Conservation (phyloP, 2,797 vertebrate genomes). For the Pseudomugil gertrudae region DNA sequence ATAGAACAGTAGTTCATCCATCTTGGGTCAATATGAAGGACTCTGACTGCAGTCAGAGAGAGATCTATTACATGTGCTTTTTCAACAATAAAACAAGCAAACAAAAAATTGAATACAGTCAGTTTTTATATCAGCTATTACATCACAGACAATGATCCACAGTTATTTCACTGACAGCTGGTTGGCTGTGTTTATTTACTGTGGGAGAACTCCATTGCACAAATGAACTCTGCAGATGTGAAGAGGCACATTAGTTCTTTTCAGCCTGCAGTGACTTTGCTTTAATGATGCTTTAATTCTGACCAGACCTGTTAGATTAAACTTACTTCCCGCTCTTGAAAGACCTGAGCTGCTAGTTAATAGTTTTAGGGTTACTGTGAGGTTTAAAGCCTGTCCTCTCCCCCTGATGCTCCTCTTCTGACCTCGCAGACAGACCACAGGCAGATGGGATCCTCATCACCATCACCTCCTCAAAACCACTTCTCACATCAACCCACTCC, state of each 20-base stretch:
- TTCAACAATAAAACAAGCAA: not conserved
- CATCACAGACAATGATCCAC: not conserved
- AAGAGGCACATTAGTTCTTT: conserved; percentile 14
- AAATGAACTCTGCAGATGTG: conserved; percentile 8
- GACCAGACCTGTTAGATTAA: conserved; percentile 51
- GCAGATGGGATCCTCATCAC: conserved; percentile 85
- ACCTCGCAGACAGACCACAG: conserved; percentile 64
- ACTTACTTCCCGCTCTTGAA: conserved; percentile 40
- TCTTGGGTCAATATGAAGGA: not conserved
- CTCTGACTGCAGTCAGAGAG: not conserved
- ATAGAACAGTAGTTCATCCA: not conserved
- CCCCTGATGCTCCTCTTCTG: conserved; percentile 53
- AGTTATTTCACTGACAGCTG: not conserved
- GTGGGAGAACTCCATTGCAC: not conserved
- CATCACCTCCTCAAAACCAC: conserved; percentile 37
- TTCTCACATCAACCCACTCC: conserved; percentile 38
- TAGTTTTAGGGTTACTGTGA: conserved; percentile 61
- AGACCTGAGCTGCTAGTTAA: conserved; percentile 56
- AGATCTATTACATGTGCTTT: not conserved
- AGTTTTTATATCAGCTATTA: not conserved
- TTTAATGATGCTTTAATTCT: conserved; percentile 49
- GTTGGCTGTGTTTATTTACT: conserved; percentile 8
- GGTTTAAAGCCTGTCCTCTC: conserved; percentile 62
- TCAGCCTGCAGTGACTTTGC: conserved; percentile 29
- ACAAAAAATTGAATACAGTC: not conserved